Conservation (phyloP, 30 jellyfish, hydroid and myxozoan species). For the Aurelia sp. region DNA sequence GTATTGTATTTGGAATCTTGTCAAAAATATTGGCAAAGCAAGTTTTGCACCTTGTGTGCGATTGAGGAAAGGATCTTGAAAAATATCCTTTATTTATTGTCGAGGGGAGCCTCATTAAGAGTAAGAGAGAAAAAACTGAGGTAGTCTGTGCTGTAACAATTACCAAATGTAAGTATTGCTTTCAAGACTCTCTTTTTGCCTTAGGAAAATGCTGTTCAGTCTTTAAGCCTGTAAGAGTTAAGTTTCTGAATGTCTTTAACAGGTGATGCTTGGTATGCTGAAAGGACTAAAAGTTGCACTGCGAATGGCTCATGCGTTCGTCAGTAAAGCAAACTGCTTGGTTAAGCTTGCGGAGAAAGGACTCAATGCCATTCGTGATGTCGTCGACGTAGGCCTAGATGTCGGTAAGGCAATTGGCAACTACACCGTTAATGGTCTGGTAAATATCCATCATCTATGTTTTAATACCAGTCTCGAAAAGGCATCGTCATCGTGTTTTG, state of each 20-base stretch:
- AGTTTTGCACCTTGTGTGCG: no score
- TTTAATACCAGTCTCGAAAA: slow-evolving; percentile 83
- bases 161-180: no score
- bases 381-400: slow-evolving; percentile 66
- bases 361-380: slow-evolving; percentile 47
- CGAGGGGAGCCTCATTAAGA: no score
- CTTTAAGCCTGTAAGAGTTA: no score
- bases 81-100: no score
- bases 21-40: no score
- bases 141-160: no score
- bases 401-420: slow-evolving; percentile 42
- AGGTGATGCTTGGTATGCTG: slow-evolving; percentile 77
- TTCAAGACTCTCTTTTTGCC: no score
- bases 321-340: slow-evolving; percentile 51
- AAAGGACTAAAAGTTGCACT: slow-evolving; percentile 50
- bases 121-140: no score
- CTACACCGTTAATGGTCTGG: slow-evolving; percentile 42
- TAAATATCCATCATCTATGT: slow-evolving; percentile 74
- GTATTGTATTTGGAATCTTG: no score
- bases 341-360: slow-evolving; percentile 66
- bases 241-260: background rate
- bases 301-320: slow-evolving; percentile 58
- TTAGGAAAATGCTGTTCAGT: no score
- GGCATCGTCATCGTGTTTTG: slow-evolving; percentile 81
- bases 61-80: no score